These are phyloP conservation scores for Thalassoma bifasciatum DNA, from an alignment of 2,113 vertebrate genomes.

Conservation along the genomic window DNA sequence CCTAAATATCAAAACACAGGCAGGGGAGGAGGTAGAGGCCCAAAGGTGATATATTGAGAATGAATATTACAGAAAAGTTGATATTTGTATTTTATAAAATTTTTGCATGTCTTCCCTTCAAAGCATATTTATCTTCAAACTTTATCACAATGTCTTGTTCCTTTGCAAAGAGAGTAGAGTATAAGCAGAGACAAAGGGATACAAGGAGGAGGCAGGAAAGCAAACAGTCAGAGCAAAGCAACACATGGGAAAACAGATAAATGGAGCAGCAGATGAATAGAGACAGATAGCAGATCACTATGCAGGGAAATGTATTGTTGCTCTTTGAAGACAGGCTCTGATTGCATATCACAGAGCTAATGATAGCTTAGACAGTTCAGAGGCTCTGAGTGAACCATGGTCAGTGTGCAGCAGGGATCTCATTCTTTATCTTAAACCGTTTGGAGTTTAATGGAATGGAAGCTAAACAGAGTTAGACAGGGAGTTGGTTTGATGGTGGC, in stretches of 20 bases:
- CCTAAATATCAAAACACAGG: no score
- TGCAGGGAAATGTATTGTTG: conserved; percentile 10
- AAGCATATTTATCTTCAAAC: no score
- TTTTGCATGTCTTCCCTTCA: no score
- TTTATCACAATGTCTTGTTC: no score
- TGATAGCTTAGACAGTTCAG: conserved; percentile 8
- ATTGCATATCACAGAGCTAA: conserved; percentile 17
- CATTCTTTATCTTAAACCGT: conserved; percentile 24
- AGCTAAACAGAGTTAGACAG: conserved; percentile 17
- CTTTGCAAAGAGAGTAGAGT: not conserved
- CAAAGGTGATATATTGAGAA: no score
- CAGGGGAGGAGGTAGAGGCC: no score
- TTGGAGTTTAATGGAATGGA: conserved; percentile 18
- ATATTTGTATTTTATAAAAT: no score
- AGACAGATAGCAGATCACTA: conserved; percentile 31
- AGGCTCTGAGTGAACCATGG: not conserved
- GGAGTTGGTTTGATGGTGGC: not conserved
- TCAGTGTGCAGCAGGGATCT: not conserved
- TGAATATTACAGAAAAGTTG: no score
- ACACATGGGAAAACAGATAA: conserved; percentile 46
- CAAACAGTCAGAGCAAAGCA: conserved; percentile 32
- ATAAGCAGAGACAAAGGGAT: conserved; percentile 34
- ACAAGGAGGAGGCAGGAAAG: conserved; percentile 8
- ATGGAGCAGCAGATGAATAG: conserved; percentile 46
- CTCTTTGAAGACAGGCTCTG: conserved; percentile 20